Evolutionary conservation across 2,113 vertebrate genomes (phyloP), one percentile per base, ranked within the genome.

Genomic region (Cairina moschata): DNA sequence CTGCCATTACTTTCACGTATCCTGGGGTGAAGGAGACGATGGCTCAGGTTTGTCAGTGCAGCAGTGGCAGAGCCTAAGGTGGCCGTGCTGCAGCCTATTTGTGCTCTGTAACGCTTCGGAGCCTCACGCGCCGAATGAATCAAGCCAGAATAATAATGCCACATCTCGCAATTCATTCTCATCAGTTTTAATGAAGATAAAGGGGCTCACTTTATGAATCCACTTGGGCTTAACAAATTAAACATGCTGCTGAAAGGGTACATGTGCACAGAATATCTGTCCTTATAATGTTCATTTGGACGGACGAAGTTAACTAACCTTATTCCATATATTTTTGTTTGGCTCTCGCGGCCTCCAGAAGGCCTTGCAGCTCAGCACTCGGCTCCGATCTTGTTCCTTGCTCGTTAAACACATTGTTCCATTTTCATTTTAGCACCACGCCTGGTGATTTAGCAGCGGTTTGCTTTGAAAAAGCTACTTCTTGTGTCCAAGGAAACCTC

Each of bases 181-280:
- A 88, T 95, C 9, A 46, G 67, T 66, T 93, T 95, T 97, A 97
- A 98, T 97, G 96, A 97, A 97, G 97, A 97, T 96, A 95, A 97
- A 98, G 92, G 60, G 77, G n/a, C 73, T 96, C 81, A 89, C 84
- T 97, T 97, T 96, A 95, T 87, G 75, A 95, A 94, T 96, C 89
- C 93, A 86, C 91, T 97, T 97, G 93, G 87, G 96, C 96, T 95
- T 95, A 96, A 91, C 96, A 95, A 97, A 98, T 97, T 97, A 96
- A 97, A 96, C 89, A 89, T 71, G 74, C 93, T 97, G 59, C 94
- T 28, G 68, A 95, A 93, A 93, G 71, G 71, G 72, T 93, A 72
- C 73, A 65, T 95, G 90, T 54, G 86, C 96, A 81, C 79, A 86
- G 96, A 97, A 93, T 96, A 97, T 97, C 96, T 96, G 86, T 97